Conservation (phyloP, 2,797 vertebrate species). For the Falco naumanni region DNA sequence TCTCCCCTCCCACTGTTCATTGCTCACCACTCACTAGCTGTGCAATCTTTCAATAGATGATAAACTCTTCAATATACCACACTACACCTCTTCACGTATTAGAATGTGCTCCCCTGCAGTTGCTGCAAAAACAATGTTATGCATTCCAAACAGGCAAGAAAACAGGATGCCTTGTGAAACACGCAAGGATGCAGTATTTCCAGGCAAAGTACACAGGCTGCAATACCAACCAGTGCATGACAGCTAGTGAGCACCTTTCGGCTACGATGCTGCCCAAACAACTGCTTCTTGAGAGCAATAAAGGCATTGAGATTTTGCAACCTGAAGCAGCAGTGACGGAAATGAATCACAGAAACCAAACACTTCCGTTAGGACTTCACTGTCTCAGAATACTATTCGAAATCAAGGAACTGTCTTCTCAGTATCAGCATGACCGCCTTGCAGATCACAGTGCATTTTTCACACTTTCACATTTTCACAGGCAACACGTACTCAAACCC, state of each 20-base stretch:
- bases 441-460: neutral
- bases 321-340: neutral
- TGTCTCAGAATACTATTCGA: neutral
- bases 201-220: accelerated
- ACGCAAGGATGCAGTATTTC: neutral
- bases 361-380: neutral
- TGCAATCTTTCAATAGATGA: neutral
- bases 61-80: neutral
- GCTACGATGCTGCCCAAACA: neutral
- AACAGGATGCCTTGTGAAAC: neutral
- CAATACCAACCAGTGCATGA: neutral
- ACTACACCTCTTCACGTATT: neutral
- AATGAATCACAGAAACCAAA: neutral
- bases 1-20: neutral
- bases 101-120: neutral
- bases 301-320: neutral
- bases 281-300: neutral
- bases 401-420: neutral
- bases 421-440: neutral
- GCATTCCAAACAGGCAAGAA: neutral
- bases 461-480: neutral
- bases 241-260: neutral
- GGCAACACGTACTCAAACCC: accelerated
- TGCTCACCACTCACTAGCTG: neutral
- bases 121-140: neutral